Conservation (phyloP, 1,140 invertebrate genomes). For the Drosophila aff. region DNA sequence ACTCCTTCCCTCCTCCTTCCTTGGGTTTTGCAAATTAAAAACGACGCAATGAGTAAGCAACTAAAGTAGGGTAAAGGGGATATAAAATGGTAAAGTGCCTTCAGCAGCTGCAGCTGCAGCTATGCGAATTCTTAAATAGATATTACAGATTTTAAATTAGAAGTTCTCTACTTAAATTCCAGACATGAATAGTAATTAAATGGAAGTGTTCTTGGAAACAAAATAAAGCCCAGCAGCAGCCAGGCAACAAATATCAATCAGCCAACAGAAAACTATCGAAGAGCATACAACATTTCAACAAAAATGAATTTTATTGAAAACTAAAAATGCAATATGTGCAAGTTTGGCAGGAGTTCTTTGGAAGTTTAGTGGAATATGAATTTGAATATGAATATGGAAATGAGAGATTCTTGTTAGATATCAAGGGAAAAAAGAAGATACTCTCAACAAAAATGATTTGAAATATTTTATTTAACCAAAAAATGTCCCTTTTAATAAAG, state of each 20-base stretch:
- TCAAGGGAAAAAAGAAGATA: too few species aligned
- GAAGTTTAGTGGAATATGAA: background rate
- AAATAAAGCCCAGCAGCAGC: background rate
- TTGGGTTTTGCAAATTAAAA: constrained; percentile 58
- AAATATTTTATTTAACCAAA: background rate
- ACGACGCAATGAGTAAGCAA: constrained; percentile 37
- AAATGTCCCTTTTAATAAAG: background rate
- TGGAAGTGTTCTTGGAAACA: background rate
- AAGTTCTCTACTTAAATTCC: background rate
- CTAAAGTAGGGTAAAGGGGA: constrained; percentile 20
- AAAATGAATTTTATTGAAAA: background rate
- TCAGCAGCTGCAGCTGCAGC: constrained; percentile 1
- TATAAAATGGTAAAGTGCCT: constrained; percentile 32
- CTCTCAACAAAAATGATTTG: background rate
- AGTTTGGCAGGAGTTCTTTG: background rate
- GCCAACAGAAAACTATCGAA: background rate
- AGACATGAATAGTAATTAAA: constrained; percentile 23
- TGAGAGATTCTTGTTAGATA: background rate
- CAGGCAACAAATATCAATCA: background rate
- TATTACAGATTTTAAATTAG: constrained; percentile 3
- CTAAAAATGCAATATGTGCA: background rate
- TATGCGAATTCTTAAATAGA: constrained; percentile 12
- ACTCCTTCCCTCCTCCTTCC: background rate
- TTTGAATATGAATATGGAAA: background rate
- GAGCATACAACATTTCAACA: background rate